These are phyloP conservation scores for Brenthis daphne DNA, from an alignment of 2,888 invertebrate genomes.

Conservation along the genomic window DNA sequence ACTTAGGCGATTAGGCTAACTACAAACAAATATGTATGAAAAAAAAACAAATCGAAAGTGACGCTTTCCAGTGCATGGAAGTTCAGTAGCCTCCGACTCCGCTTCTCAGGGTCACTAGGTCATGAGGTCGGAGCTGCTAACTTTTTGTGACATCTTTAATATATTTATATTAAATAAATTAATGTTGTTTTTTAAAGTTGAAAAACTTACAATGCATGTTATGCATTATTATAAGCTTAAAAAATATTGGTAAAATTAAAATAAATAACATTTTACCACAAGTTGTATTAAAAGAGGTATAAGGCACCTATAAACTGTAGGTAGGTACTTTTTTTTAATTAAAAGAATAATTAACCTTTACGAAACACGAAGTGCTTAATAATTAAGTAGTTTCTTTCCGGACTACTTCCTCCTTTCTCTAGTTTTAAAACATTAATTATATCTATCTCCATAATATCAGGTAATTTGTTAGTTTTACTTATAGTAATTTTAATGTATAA, in stretches of 20 bases:
- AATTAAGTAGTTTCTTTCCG: constrained; percentile 13
- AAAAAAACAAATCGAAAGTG: constrained; percentile 59
- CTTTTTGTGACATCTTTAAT: constrained; percentile 42
- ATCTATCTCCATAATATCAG: constrained; percentile 3
- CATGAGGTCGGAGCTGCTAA: constrained; percentile 56
- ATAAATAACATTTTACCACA: no score
- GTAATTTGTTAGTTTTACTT: constrained; percentile 1
- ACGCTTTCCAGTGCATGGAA: constrained; percentile 60
- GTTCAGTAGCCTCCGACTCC: constrained; percentile 54
- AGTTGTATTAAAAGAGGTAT: no score
- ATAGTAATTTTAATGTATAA: constrained; percentile 2
- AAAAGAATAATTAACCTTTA: no score
- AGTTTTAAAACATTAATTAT: constrained; percentile 3
- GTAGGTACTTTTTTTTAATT: no score
- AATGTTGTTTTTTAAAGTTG: neutral
- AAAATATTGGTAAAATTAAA: no score
- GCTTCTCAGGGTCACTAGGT: constrained; percentile 60
- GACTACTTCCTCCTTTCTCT: constrained; percentile 15
- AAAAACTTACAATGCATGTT: no score
- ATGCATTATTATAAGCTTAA: no score
- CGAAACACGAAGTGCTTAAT: constrained; percentile 3
- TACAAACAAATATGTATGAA: neutral
- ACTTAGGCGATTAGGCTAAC: no score
- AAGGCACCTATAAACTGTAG: no score
- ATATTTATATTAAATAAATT: neutral